These are phyloP conservation scores for Dromococcyx pavoninus DNA, from an alignment of 2,797 vertebrate species.

Conservation along the genomic window DNA sequence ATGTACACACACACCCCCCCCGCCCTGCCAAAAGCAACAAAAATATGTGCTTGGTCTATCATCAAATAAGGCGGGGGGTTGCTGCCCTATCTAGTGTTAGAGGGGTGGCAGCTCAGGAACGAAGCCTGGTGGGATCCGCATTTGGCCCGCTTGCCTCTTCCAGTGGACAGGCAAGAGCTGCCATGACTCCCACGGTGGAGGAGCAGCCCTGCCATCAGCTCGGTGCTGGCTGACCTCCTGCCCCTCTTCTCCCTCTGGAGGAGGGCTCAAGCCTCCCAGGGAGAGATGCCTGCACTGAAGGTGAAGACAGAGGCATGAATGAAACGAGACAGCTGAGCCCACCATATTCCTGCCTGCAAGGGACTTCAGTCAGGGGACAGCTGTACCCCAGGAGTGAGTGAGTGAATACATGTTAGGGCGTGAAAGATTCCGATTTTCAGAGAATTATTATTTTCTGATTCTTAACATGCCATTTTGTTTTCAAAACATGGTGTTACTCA, in stretches of 20 bases:
- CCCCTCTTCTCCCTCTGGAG: neutral
- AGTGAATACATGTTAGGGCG: rapidly evolving
- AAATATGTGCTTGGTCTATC: neutral
- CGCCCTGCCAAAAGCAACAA: too few species aligned
- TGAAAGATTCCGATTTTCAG: neutral
- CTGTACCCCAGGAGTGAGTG: neutral
- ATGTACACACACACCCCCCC: too few species aligned
- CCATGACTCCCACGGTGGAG: rapidly evolving
- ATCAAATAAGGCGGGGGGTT: neutral
- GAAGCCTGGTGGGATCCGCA: rapidly evolving
- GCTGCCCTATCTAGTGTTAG: rapidly evolving
- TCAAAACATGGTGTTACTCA: neutral
- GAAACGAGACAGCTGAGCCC: neutral
- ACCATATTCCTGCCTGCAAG: rapidly evolving
- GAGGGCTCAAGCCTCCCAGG: neutral
- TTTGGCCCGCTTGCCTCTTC: neutral
- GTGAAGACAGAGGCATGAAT: rapidly evolving
- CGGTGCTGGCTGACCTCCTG: neutral
- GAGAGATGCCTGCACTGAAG: rapidly evolving
- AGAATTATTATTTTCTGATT: neutral
- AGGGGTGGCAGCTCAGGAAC: neutral
- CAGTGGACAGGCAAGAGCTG: rapidly evolving
- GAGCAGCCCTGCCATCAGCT: neutral
- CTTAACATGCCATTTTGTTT: neutral
- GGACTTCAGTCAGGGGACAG: neutral